Conservation (phyloP, 2,797 vertebrate genomes). For the Anniella stebbinsi region DNA sequence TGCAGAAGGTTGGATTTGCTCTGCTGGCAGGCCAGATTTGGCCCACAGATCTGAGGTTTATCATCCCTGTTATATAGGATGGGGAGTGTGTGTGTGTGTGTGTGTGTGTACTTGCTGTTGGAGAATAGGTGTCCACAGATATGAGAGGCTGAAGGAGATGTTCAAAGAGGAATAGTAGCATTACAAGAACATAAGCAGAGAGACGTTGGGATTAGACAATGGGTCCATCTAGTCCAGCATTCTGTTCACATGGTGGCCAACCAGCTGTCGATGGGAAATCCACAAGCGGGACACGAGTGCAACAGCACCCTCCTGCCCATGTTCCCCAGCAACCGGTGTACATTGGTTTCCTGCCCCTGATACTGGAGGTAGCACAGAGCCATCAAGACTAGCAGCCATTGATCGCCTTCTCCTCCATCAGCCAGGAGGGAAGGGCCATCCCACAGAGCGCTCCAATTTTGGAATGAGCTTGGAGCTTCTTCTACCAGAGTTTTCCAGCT, state of each 20-base stretch:
- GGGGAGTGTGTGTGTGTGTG: neutral
- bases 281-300: too few species aligned
- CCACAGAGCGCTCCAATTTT: neutral
- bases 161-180: neutral
- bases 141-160: neutral
- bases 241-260: too few species aligned
- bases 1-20: too few species aligned
- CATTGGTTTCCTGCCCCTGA: too few species aligned
- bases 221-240: too few species aligned
- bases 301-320: too few species aligned
- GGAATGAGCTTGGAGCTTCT: neutral
- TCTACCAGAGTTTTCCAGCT: neutral
- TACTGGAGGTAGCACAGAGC: too few species aligned
- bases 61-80: neutral
- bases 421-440: neutral
- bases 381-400: too few species aligned
- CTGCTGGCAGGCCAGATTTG: neutral
- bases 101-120: neutral
- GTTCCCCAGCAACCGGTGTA: too few species aligned
- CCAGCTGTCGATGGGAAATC: too few species aligned
- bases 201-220: too few species aligned
- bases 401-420: neutral
- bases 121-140: conserved; percentile 1
- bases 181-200: too few species aligned
- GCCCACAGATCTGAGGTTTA: neutral